phyloP scores from a whole-genome alignment of 2,113 vertebrate species.

The Rhinolophus ferrumequinum region DNA sequence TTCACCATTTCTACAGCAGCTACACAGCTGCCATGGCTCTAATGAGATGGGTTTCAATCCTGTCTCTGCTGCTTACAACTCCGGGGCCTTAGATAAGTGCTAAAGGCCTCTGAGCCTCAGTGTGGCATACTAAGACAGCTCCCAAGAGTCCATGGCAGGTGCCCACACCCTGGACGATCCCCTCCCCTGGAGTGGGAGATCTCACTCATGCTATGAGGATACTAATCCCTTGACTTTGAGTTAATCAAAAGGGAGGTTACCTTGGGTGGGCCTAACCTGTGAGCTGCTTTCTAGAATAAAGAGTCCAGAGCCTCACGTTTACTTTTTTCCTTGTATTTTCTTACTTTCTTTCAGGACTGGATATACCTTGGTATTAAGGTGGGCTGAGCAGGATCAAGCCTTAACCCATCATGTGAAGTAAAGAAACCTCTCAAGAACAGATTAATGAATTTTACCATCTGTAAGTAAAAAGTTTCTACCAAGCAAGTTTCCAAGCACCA shows the following conservation, averaged over 20 bases:
- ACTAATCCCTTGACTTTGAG: background rate
- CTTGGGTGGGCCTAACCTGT: background rate
- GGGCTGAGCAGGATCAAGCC: background rate
- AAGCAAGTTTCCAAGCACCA: background rate
- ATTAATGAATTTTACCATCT: background rate
- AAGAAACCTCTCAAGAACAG: background rate
- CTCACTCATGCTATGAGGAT: background rate
- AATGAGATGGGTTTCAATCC: background rate
- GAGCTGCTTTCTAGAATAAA: background rate
- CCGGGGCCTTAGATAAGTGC: background rate
- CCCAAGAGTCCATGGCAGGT: background rate
- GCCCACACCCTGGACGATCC: too few relatives aligned
- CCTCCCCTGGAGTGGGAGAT: background rate
- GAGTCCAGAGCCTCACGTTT: background rate
- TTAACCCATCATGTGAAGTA: background rate
- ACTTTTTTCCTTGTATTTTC: background rate
- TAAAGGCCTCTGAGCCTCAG: background rate
- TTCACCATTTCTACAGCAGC: background rate
- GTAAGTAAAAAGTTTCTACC: background rate
- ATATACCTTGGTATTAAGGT: background rate
- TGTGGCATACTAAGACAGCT: background rate
- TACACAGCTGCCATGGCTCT: background rate
- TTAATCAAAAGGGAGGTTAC: background rate
- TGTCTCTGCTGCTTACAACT: background rate
- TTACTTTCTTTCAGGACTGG: background rate